phyloP scores from a whole-genome alignment of 2,113 vertebrate species.

The Myotis brandtii region DNA sequence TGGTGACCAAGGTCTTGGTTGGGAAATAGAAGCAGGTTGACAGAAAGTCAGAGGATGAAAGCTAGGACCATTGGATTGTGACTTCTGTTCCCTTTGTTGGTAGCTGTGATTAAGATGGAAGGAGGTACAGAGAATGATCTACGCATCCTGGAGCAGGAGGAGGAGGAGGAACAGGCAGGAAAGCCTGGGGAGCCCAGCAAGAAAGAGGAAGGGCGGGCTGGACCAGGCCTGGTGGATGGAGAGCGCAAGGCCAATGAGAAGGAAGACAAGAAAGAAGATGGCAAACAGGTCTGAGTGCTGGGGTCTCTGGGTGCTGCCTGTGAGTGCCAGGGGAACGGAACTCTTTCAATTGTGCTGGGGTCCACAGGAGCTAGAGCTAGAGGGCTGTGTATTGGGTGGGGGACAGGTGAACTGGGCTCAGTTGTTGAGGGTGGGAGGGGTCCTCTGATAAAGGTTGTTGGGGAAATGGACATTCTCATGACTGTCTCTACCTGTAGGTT shows the following conservation, averaged over 20 bases:
- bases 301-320: background rate
- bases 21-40: background rate
- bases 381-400: background rate
- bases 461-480: background rate
- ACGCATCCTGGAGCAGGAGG: conserved; percentile 94
- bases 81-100: background rate
- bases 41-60: background rate
- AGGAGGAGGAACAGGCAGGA: conserved; percentile 86
- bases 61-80: background rate
- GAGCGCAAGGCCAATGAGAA: conserved; percentile 81
- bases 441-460: background rate
- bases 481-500: conserved; percentile 73
- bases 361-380: background rate
- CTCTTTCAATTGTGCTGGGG: background rate
- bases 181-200: conserved; percentile 81
- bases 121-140: conserved; percentile 94
- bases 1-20: background rate
- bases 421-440: background rate
- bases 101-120: conserved; percentile 97
- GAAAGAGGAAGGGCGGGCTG: conserved; percentile 81
- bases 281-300: conserved; percentile 78
- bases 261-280: conserved; percentile 83
- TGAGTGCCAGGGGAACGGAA: background rate
- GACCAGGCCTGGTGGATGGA: conserved; percentile 47
- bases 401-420: background rate